phyloP scores from a whole-genome alignment of 2,888 invertebrate genomes.

The Cantharis nigra region DNA sequence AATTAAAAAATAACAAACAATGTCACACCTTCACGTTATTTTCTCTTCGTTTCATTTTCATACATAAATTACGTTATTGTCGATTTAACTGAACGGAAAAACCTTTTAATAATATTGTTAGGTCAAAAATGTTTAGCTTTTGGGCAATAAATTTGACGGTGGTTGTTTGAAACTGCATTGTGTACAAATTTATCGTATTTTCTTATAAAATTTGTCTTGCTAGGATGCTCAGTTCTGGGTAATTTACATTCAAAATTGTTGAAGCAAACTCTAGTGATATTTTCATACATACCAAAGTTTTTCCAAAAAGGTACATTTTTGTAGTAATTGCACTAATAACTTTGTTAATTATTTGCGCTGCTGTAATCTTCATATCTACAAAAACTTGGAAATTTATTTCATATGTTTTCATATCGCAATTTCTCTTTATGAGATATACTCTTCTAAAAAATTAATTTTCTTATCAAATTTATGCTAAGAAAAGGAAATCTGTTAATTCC shows the following conservation, averaged over 20 bases:
- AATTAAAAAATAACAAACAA: background rate
- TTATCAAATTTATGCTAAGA: too few relatives aligned
- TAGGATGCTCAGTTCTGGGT: background rate
- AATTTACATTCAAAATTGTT: background rate
- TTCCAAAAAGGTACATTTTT: background rate
- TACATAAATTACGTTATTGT: background rate
- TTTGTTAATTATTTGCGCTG: background rate
- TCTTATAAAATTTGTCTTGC: background rate
- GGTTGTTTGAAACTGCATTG: background rate
- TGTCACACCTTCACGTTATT: background rate
- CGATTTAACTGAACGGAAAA: background rate
- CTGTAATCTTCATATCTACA: background rate
- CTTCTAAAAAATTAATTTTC: too few relatives aligned
- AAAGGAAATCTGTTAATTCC: too few relatives aligned
- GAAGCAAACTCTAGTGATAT: background rate
- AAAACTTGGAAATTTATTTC: too few relatives aligned
- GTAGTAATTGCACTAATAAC: background rate
- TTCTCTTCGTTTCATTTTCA: background rate
- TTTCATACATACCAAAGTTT: background rate
- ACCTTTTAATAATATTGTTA: background rate
- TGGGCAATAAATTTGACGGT: background rate
- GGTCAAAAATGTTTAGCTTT: background rate
- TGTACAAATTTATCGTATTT: background rate
- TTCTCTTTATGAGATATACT: too few relatives aligned
- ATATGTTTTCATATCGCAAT: too few relatives aligned